Evolutionary conservation across 1,140 invertebrate genomes (phyloP).

Genomic region (Tetraneura akinire): DNA sequence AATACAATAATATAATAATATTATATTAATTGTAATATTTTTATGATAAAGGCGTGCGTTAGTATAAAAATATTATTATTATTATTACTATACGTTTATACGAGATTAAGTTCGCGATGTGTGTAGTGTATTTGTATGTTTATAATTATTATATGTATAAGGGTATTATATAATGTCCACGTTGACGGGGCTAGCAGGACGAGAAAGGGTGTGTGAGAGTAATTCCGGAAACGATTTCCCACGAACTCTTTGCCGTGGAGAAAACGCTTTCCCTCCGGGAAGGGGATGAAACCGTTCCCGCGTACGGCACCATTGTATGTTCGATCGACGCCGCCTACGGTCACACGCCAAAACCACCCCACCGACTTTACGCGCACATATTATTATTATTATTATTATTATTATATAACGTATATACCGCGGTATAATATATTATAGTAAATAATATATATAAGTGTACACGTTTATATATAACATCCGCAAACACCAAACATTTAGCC

Average conservation of each 20-base stretch:
- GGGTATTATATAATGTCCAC: not conserved
- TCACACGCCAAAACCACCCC: constrained; percentile 41
- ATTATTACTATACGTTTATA: too few species aligned
- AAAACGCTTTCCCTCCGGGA: not conserved
- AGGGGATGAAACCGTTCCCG: not conserved
- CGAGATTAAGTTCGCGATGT: not conserved
- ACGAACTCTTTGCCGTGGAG: constrained; percentile 19
- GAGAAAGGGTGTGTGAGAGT: constrained; percentile 32
- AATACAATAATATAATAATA: too few species aligned
- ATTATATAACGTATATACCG: not conserved
- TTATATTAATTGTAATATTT: too few species aligned
- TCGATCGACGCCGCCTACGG: constrained; percentile 31
- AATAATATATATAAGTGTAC: not conserved
- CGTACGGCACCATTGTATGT: constrained; percentile 2
- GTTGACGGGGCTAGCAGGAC: not conserved
- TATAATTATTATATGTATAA: constrained; percentile 9
- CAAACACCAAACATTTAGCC: constrained; percentile 36
- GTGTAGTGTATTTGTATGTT: not conserved
- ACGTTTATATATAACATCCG: not conserved
- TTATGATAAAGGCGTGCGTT: too few species aligned
- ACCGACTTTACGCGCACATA: not conserved
- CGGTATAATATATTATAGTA: not conserved
- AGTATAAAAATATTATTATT: too few species aligned
- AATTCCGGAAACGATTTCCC: constrained; percentile 39
- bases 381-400: not conserved